Conservation (phyloP, 2,888 invertebrate species). For the Synergus laeviventris region DNA sequence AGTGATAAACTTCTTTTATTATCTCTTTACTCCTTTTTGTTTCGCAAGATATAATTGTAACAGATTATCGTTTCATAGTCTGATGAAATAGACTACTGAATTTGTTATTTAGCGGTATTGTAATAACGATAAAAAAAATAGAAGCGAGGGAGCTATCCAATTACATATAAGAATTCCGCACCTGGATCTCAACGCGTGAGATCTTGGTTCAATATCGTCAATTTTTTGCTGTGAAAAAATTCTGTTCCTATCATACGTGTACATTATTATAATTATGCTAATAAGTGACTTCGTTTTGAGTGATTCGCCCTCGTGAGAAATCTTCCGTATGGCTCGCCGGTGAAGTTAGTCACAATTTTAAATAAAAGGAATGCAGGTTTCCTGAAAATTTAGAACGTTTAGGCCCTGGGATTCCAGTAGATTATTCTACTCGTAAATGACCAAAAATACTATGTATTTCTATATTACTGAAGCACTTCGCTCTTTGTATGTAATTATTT, state of each 20-base stretch:
- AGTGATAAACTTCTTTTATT: constrained; percentile 37
- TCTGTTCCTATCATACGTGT: constrained; percentile 28
- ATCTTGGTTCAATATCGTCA: constrained; percentile 6
- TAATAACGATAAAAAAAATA: constrained; percentile 13
- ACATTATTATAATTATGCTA: constrained; percentile 37
- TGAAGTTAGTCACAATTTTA: constrained; percentile 11
- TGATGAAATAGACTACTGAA: constrained; percentile 18
- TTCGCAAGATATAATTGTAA: constrained; percentile 7
- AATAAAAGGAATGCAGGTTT: background rate
- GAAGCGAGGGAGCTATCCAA: constrained; percentile 5
- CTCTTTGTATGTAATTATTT: background rate
- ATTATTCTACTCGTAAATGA: background rate
- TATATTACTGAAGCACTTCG: background rate
- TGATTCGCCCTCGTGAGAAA: constrained; percentile 38
- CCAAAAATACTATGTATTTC: background rate
- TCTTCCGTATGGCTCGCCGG: constrained; percentile 12
- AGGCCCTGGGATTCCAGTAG: background rate
- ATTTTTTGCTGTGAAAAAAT: constrained; percentile 35
- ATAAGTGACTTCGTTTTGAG: constrained; percentile 38
- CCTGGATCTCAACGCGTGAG: constrained; percentile 31
- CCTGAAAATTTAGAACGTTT: constrained; percentile 1
- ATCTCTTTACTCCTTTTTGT: constrained; percentile 15
- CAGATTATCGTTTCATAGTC: constrained; percentile 16
- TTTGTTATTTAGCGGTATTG: constrained; percentile 24
- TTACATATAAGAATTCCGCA: constrained; percentile 19